Base-by-base conservation (phyloP, 2,113 vertebrate species). In the Corapipo altera region DNA sequence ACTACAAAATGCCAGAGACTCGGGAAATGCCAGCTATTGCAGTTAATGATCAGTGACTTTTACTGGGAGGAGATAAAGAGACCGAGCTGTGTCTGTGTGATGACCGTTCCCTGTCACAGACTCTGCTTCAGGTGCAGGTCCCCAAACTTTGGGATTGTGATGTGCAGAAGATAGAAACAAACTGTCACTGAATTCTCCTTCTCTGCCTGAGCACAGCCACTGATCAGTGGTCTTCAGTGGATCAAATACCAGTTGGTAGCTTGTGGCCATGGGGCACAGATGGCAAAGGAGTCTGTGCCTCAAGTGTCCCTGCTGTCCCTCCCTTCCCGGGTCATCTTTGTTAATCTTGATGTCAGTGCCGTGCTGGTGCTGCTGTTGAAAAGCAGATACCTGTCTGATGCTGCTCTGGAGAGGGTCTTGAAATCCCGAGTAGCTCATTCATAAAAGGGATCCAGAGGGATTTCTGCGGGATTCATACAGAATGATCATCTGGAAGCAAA, bases 31-130 rank as follows among this genome's bases (percentile, higher is more conserved):
- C 92, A 94, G 24, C 64, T 41, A 16, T 41, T 61, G 85, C 88
- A 32, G 55, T 92, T 84, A 88, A 86, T 67, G 73, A n/a, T 71
- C 86, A 59, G 90, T 90, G 90, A 94, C 90, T 96, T 91, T 80
- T 86, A 58, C 85, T 83, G 51, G 7, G 14, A 51, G 65, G n/a
- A 32, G 72, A 54, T 62, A 27, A n/a, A 73, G 57, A 72, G 51
- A 5, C 26, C 10, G 7, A 85, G 39, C 71, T 39, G 33, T 48
- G n/a, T 49, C 17, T 69, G 4, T 26, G 20, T 8, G 55, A 15
- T 81, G 66, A 78, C 76, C 80, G 77, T 71, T 75, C 46, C 2
- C 48, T 35, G 41, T 49, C 51, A 23, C 65, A 55, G 64, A 35
- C 62, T 48, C 8, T 22, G 24, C 52, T 69, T 72, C 76, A 85